Base-by-base conservation (phyloP, 2,797 vertebrate genomes). In the Setipinna tenuifilis region DNA sequence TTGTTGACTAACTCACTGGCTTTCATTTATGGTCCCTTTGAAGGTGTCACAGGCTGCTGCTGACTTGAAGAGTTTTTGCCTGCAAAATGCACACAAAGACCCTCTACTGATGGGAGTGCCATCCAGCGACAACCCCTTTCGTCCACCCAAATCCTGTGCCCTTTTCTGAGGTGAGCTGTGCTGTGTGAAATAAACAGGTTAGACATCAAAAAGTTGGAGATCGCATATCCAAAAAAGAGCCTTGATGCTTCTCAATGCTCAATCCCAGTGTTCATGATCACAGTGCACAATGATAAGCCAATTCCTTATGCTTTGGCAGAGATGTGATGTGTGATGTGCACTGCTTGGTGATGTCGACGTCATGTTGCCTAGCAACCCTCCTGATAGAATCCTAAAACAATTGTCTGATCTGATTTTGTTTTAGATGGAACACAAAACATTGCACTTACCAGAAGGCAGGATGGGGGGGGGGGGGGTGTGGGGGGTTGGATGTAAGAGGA, bases 51-150 rank as follows among this genome's bases (percentile, higher is more conserved):
- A 95, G 91, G 95, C 95, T 83, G 94, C 95, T 0, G 86, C 92
- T 2, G 96, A 96, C 80, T 90, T 96, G 90, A 95, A 95, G 91
- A 89, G 93, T 86, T 96, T 95, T 31, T 96, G 95, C 84, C 92
- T 95, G 0, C 94, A 95, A 90, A 93, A 96, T 89, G 96, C 95
- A 88, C 93, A 93, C 88, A 95, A 95, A 83, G 95, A 96, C 89
- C 95, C 95, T 0, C 93, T 96, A 83, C 95, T 96, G 83, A 94
- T 93, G 86, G 95, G 95, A 84, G 94, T 95, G 90, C 93, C 95
- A 14, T 93, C 95, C 87, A 95, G 92, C 85, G 96, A 89, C 89
- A 96, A 96, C 91, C 96, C 95, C 54, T 96, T 96, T 92, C 92
- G 96, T 87, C 95, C 96, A 50, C 95, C 95, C 87, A 95, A 94